Evolutionary conservation across 2,888 invertebrate species (phyloP).

Genomic region (Branchellion lobata): DNA sequence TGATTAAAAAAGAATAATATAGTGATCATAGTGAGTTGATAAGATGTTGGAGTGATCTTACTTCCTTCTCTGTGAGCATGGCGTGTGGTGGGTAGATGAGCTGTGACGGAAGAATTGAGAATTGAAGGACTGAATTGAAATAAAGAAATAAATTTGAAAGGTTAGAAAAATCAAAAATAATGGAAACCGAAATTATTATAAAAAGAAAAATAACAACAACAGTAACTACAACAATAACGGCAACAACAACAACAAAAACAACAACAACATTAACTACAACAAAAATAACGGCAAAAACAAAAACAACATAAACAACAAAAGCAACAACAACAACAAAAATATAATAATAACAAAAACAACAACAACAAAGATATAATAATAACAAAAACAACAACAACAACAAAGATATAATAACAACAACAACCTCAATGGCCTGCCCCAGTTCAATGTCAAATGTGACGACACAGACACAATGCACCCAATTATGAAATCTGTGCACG

Average conservation of each 20-base stretch:
- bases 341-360: slow-evolving; percentile 37
- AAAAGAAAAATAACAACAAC: neutral
- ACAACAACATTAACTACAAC: neutral
- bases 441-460: slow-evolving; percentile 98
- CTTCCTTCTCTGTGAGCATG: slow-evolving; percentile 36
- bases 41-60: neutral
- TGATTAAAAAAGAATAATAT: too few relatives aligned
- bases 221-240: neutral
- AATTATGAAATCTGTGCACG: slow-evolving; percentile 73
- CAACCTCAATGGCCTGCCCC: slow-evolving; percentile 93
- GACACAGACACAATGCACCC: slow-evolving; percentile 95
- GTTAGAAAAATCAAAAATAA: neutral
- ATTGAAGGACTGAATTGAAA: slow-evolving; percentile 27
- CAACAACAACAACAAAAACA: slow-evolving; percentile 37
- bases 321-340: neutral
- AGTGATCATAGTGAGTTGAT: too few relatives aligned
- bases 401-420: slow-evolving; percentile 9
- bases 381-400: neutral
- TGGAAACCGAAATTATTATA: neutral
- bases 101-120: slow-evolving; percentile 25
- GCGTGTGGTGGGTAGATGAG: slow-evolving; percentile 31
- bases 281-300: neutral
- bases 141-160: slow-evolving; percentile 60
- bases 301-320: slow-evolving; percentile 83
- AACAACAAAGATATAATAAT: slow-evolving; percentile 12